Percentiles rank a stretch among this genome's conserved stretches.
Evolutionary conservation across 1,140 invertebrate genomes (phyloP).

Genomic region (Charaxes varanes): DNA sequence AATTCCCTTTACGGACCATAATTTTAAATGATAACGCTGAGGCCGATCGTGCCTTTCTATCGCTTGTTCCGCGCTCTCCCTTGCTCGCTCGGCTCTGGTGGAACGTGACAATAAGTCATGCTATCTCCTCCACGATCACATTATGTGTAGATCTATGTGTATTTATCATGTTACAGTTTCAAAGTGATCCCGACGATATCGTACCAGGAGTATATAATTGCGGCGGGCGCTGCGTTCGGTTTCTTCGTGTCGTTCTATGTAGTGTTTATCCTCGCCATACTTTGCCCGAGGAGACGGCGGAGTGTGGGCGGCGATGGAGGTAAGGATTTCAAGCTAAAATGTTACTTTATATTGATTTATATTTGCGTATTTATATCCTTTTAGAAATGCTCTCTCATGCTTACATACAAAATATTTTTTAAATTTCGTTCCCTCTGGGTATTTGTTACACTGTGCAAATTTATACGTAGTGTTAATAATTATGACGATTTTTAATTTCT

Average conservation of each 20-base stretch:
- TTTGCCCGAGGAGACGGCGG: conserved; percentile 28
- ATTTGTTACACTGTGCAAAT: no score
- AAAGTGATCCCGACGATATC: conserved; percentile 58
- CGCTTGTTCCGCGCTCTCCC: no score
- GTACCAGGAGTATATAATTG: conserved; percentile 52
- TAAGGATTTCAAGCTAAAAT: not conserved
- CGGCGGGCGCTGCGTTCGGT: conserved; percentile 33
- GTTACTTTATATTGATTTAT: not conserved
- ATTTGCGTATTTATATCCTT: not conserved
- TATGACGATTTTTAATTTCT: no score
- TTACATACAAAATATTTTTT: no score
- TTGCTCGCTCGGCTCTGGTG: no score
- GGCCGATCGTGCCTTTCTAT: no score
- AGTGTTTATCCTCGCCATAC: conserved; percentile 30
- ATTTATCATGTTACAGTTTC: conserved; percentile 36
- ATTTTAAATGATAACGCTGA: no score
- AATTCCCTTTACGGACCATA: no score
- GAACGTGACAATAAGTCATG: no score
- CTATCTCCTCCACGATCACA: no score
- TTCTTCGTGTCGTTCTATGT: conserved; percentile 56
- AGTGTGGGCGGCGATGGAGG: not conserved
- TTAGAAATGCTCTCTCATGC: not conserved
- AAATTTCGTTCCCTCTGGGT: no score
- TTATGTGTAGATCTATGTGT: not conserved
- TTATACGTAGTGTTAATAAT: no score